These are phyloP conservation scores for Caenorhabditis brenneri DNA, from an alignment of 1,140 invertebrate genomes.

Conservation along the genomic window DNA sequence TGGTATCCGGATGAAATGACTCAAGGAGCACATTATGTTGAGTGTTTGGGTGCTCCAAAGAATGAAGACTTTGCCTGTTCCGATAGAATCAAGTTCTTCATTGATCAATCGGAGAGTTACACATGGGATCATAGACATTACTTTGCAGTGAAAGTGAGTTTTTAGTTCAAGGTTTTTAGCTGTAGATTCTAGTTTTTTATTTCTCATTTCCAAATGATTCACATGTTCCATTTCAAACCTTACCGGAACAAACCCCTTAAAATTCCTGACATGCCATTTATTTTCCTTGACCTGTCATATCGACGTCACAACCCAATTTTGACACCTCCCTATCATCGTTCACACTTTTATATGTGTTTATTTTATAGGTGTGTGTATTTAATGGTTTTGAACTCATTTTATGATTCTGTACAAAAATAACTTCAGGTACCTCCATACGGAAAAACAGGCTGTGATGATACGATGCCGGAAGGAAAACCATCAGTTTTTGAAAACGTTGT, in stretches of 20 bases:
- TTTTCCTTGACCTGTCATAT: background rate
- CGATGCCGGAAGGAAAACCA: conserved; percentile 44
- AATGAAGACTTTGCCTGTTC: conserved; percentile 58
- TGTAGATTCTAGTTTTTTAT: too few species aligned
- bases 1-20: conserved; percentile 56
- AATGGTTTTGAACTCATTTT: too few species aligned
- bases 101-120: conserved; percentile 50
- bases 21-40: conserved; percentile 51
- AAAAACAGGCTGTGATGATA: conserved; percentile 46
- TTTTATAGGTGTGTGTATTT: background rate
- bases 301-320: background rate
- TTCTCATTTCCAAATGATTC: too few species aligned
- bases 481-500: conserved; percentile 42
- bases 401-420: background rate
- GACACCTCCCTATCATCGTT: background rate
- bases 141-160: conserved; percentile 47
- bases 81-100: conserved; percentile 53
- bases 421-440: conserved; percentile 44
- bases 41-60: conserved; percentile 55
- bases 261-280: background rate
- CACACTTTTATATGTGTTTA: background rate
- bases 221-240: too few species aligned
- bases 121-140: conserved; percentile 57
- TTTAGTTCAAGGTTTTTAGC: background rate
- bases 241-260: too few species aligned